phyloP scores from a whole-genome alignment of 2,113 vertebrate genomes.

The Chionodraco myersi region DNA sequence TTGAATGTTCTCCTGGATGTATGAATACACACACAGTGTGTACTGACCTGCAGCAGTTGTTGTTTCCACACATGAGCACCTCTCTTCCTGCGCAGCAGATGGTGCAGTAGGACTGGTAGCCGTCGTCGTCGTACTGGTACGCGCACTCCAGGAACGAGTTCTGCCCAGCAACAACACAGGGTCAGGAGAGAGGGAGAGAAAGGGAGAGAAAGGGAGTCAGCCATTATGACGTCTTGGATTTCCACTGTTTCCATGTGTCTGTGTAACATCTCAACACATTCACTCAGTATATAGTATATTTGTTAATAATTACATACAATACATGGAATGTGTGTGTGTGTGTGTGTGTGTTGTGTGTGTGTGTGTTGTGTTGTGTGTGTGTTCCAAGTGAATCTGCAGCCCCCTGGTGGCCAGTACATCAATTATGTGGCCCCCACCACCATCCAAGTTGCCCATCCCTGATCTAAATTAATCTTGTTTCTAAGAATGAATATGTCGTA shows the following conservation, averaged over 20 bases:
- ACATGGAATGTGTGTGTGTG: no score
- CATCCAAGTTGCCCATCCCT: no score
- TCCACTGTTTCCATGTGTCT: neutral
- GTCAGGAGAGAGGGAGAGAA: neutral
- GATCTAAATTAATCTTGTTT: no score
- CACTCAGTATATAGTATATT: no score
- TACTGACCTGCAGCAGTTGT: conserved; percentile 96
- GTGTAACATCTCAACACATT: neutral
- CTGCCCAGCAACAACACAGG: conserved; percentile 73
- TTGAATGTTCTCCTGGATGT: neutral
- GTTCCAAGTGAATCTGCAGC: no score
- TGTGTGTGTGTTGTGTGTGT: no score
- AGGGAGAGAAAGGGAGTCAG: neutral
- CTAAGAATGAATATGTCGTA: no score
- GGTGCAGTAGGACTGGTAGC: conserved; percentile 99
- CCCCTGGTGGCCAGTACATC: no score
- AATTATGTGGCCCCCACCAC: no score
- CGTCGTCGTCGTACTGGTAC: conserved; percentile 96
- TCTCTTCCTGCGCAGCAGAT: conserved; percentile 98
- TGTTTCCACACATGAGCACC: conserved; percentile 99
- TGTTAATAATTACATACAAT: no score
- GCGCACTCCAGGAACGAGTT: conserved; percentile 98
- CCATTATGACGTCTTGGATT: neutral
- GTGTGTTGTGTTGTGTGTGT: no score
- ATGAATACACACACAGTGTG: neutral